Evolutionary conservation across 2,797 vertebrate genomes (phyloP).

Genomic region (Paguma larvata): DNA sequence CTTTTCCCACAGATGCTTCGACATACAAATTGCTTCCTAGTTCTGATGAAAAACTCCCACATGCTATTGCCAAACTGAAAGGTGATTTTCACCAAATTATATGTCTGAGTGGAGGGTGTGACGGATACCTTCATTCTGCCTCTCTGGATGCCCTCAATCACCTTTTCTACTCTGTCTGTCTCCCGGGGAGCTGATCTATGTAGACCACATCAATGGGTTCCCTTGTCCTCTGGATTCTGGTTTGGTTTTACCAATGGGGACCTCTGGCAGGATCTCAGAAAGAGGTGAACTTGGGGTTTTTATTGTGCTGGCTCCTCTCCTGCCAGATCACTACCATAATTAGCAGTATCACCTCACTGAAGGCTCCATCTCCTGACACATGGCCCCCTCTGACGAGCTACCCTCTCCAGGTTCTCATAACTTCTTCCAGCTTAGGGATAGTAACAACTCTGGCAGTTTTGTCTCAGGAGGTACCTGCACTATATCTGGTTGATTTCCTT

Average conservation of each 20-base stretch:
- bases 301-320: not conserved
- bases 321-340: not conserved
- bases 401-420: not conserved
- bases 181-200: not conserved
- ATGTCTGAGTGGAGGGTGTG: fast-evolving
- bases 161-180: not conserved
- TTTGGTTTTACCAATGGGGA: not conserved
- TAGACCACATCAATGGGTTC: not conserved
- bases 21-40: not conserved
- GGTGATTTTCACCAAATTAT: not conserved
- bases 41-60: not conserved
- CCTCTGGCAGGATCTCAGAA: not conserved
- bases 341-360: not conserved
- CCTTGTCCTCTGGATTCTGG: not conserved
- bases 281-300: not conserved
- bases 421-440: not conserved
- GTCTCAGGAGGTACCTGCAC: not conserved
- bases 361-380: not conserved
- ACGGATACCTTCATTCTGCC: not conserved
- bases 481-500: not conserved
- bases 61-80: not conserved
- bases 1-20: not conserved
- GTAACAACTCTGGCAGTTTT: not conserved
- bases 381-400: not conserved
- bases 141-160: not conserved